Base-by-base conservation (phyloP, 2,888 invertebrate genomes). In the Stenodera caucasica region DNA sequence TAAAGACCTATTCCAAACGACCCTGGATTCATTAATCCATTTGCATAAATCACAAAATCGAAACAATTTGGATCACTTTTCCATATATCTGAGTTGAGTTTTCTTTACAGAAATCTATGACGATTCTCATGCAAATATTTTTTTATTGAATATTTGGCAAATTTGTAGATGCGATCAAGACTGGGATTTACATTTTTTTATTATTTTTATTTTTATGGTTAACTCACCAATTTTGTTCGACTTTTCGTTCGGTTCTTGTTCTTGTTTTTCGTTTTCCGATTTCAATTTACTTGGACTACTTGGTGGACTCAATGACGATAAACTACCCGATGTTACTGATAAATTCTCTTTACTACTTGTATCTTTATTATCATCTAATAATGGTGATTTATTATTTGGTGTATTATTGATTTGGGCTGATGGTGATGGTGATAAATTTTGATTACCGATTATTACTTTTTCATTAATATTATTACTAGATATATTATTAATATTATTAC, bases 231-330 rank as follows among this genome's bases (percentile, higher is more conserved):
- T 45, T 30, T 15, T 55, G 26, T 52, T 49, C 49, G 71, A 81
- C 73, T 85, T 85, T 75, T 85, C 85, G 58, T 84, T 84, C 59
- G 81, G 80, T 73, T 85, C 85, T 54, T 83, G 81, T 69, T 85
- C 85, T 72, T 85, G 84, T 69, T 85, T 85, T 67, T 80, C 80
- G 63, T 77, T 75, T 62, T 79, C 80, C 21, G 77, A 77, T 64
- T 73, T 77, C 37, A 75, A 54, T 60, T 73, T 75, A 56, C 76
- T 75, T 1, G 84, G 81, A 70, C 81, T 81, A 57, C 79, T 81
- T 0, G 81, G 80, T 33, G 81, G 80, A 69, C 81, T 81, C 18
- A 81, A 68, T 11, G 81, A 81, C 3, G 80, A 80, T 60, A 81
- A 68, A 72, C 80, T 81, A 11, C 78, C 80, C n/a, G 80, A 79